Evolutionary conservation across 1,140 invertebrate genomes (phyloP).

Genomic region (Drosophila aff.): DNA sequence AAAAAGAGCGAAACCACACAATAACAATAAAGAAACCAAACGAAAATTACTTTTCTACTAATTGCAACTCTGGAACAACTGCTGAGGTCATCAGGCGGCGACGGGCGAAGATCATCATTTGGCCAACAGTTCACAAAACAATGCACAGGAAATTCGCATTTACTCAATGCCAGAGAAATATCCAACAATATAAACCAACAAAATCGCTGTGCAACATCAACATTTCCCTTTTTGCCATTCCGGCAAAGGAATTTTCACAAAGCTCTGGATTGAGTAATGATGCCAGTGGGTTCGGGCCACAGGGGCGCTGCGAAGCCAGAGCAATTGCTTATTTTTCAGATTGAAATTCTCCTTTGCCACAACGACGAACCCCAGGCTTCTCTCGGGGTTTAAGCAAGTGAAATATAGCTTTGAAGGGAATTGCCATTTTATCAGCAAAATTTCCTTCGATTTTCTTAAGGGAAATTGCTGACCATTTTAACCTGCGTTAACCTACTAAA

Average conservation of each 20-base stretch:
- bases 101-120: conserved; percentile 15
- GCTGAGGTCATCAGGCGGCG: conserved; percentile 45
- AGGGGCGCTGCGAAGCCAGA: not conserved
- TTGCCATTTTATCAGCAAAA: conserved; percentile 1
- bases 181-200: conserved; percentile 53
- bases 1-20: conserved; percentile 11
- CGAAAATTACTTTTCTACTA: conserved; percentile 58
- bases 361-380: not conserved
- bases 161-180: conserved; percentile 46
- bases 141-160: conserved; percentile 70
- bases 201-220: conserved; percentile 43
- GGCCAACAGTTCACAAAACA: conserved; percentile 49
- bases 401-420: conserved; percentile 4
- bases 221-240: conserved; percentile 44
- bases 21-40: conserved; percentile 47
- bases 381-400: not conserved
- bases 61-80: conserved; percentile 55
- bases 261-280: conserved; percentile 32
- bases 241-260: conserved; percentile 25
- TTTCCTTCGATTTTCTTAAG: not conserved
- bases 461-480: not conserved
- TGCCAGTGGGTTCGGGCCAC: conserved; percentile 6
- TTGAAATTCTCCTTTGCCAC: conserved; percentile 12
- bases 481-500: not conserved
- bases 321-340: conserved; percentile 29